phyloP scores from a whole-genome alignment of 2,797 vertebrate species.

The Sebastes hubbsi region DNA sequence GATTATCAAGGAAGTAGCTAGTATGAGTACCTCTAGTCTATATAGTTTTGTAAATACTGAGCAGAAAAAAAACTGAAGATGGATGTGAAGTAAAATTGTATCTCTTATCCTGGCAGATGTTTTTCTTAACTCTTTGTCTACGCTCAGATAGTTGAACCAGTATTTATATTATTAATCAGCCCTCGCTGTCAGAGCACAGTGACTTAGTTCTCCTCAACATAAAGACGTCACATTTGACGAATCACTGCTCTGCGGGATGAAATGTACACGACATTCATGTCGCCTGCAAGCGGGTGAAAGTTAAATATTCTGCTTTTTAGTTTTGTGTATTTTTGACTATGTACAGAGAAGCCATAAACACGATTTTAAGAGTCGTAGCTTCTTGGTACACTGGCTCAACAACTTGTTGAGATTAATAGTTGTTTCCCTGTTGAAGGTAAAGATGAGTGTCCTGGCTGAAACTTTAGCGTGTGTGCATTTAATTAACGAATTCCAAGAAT shows the following conservation, averaged over 20 bases:
- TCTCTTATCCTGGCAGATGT: conserved; percentile 60
- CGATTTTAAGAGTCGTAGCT: conserved; percentile 31
- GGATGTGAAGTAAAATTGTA: conserved; percentile 73
- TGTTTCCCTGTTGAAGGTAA: conserved; percentile 39
- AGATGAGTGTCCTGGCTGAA: conserved; percentile 34
- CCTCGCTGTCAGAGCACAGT: conserved; percentile 34
- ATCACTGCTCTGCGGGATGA: conserved; percentile 14
- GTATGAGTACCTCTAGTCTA: conserved; percentile 81
- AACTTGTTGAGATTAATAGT: conserved; percentile 26
- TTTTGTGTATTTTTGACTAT: conserved; percentile 44
- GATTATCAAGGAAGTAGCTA: conserved; percentile 80
- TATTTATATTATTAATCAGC: conserved; percentile 68
- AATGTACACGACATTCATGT: not conserved
- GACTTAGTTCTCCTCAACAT: conserved; percentile 29
- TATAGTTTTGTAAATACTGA: conserved; percentile 81
- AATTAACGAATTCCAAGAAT: conserved; percentile 55
- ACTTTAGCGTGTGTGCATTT: conserved; percentile 41
- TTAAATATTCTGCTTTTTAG: conserved; percentile 43
- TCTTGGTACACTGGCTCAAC: conserved; percentile 34
- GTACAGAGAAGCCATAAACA: conserved; percentile 65
- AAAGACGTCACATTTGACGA: conserved; percentile 7
- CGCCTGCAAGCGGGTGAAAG: conserved; percentile 8
- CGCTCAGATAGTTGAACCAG: conserved; percentile 71
- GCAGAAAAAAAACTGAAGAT: conserved; percentile 67
- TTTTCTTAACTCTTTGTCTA: conserved; percentile 70